Base-by-base conservation (phyloP, 2,888 invertebrate species). In the Ashinkailepas kermadecensis region DNA sequence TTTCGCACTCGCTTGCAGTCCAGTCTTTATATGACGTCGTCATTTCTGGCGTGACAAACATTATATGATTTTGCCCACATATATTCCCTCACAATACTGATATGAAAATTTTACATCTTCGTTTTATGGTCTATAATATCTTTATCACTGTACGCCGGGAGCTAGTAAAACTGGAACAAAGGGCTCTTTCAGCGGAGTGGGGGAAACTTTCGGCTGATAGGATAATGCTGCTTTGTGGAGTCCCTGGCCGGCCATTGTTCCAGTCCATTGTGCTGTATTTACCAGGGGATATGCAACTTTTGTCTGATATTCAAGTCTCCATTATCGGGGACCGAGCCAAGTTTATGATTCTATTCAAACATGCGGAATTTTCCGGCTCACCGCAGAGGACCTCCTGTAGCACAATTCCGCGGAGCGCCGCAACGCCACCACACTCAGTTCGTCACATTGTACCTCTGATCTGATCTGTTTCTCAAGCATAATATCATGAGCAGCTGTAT, bases 61-160 rank as follows among this genome's bases (percentile, higher is more conserved):
- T 10, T 3, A 15, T 6, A 4, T 1, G 18, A 21, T 74, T 57
- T 3, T 9, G n/a, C 12, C 57, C n/a, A 18, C 3, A 21, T n/a
- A 12, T 56, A 78, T n/a, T 21, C 78, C n/a, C 11, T 11, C 9
- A 9, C 57, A 57, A n/a, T n/a, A 21, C 78, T 0, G 70, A 15
- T 39, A 70, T 70, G 12, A 70, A 11, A 70, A 70, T 70, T 70
- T 70, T 70, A 70, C 39, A 15, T 39, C 70, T 39, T 15, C 25
- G 12, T 15, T 70, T 70, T 70, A 70, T 39, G 70, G 15, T 39
- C 70, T 39, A 70, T 70, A 70, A 70, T 70, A 70, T 70, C 65
- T 39, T 70, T 70, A 70, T 70, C 25, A 39, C 39, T 25, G 25
- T 7, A 13, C 39, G 70, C 70, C 70, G 25, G 70, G 13, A 39